Evolutionary conservation across 1,140 invertebrate genomes (phyloP).

Genomic region (Scaptomyza montana): DNA sequence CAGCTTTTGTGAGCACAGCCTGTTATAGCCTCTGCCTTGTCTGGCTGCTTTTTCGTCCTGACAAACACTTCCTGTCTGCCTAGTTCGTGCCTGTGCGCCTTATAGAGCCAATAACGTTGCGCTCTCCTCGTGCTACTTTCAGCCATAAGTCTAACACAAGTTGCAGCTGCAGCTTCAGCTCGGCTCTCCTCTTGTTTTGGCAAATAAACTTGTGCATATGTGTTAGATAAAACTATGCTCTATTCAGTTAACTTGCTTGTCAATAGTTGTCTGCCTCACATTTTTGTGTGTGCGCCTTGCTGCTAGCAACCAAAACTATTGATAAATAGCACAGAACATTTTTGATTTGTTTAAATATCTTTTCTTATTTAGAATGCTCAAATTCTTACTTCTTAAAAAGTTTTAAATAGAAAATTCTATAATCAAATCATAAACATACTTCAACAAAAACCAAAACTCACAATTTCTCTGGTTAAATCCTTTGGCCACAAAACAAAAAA

Average conservation of each 20-base stretch:
- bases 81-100: slow-evolving; percentile 60
- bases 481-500: slow-evolving; percentile 28
- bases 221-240: not conserved
- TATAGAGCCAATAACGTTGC: slow-evolving; percentile 68
- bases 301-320: too few relatives aligned
- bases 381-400: too few relatives aligned
- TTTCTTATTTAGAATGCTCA: too few relatives aligned
- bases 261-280: slow-evolving; percentile 23
- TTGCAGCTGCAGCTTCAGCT: slow-evolving; percentile 13
- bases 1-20: slow-evolving; percentile 4
- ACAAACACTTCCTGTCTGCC: slow-evolving; percentile 5
- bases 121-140: slow-evolving; percentile 16
- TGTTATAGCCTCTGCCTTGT: slow-evolving; percentile 1
- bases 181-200: not conserved
- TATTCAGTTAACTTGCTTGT: slow-evolving; percentile 1
- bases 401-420: too few relatives aligned
- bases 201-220: slow-evolving; percentile 11
- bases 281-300: not conserved
- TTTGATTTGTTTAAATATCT: too few relatives aligned
- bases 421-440: too few relatives aligned
- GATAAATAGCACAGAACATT: too few relatives aligned
- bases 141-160: slow-evolving; percentile 50
- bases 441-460: not conserved
- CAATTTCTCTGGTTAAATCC: slow-evolving; percentile 37
- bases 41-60: not conserved